A percentile compares a stretch with the other conserved stretches of the same genome.
phyloP scores from a whole-genome alignment of 1,140 invertebrate species.

The Drosophila tristis region DNA sequence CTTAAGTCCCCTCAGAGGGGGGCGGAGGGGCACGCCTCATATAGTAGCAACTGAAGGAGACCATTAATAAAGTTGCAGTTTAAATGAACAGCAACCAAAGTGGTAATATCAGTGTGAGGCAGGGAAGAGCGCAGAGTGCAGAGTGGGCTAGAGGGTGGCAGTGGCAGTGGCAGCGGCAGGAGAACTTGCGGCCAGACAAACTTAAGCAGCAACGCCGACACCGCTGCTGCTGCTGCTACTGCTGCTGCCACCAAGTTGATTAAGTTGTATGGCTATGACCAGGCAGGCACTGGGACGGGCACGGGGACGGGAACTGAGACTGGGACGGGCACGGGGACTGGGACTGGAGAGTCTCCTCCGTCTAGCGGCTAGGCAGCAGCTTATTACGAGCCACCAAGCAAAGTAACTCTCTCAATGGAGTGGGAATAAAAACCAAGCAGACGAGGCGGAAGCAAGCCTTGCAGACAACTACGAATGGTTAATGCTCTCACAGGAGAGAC shows the following conservation, averaged over 20 bases:
- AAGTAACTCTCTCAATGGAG: constrained; percentile 61
- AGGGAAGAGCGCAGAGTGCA: neutral
- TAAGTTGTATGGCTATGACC: constrained; percentile 64
- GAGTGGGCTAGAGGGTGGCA: neutral
- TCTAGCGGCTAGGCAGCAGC: constrained; percentile 67
- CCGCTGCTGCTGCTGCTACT: neutral
- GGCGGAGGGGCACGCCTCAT: constrained; percentile 1
- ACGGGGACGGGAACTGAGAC: no score
- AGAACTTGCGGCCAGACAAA: constrained; percentile 63
- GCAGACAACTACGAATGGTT: neutral
- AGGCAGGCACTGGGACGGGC: neutral
- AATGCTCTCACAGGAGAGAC: neutral
- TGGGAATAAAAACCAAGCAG: constrained; percentile 43
- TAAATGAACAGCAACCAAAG: constrained; percentile 66
- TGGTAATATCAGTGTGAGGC: constrained; percentile 7
- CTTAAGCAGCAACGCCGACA: constrained; percentile 57
- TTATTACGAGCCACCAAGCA: constrained; percentile 73
- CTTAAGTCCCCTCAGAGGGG: constrained; percentile 22
- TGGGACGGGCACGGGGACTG: no score
- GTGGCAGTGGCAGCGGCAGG: neutral
- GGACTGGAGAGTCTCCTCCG: constrained; percentile 30
- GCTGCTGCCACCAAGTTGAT: constrained; percentile 53
- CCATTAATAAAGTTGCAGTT: constrained; percentile 77
- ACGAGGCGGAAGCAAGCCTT: neutral
- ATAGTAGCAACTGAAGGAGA: constrained; percentile 21